Evolutionary conservation across 2,888 invertebrate genomes (phyloP).

Genomic region (Hipparchia sbordonii): DNA sequence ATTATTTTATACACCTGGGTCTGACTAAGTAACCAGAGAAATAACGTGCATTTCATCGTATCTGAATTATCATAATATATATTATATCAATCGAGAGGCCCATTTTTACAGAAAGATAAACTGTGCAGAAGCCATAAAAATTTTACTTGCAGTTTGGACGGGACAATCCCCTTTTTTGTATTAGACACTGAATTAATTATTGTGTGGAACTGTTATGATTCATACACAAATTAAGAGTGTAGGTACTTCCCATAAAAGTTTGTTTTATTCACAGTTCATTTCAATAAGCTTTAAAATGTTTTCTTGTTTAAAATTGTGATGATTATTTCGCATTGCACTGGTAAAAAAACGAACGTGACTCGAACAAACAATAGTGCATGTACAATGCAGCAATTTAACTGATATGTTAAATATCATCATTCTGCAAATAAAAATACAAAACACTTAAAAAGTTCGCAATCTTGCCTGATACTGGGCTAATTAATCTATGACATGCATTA

Average conservation of each 20-base stretch:
- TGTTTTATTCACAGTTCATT: conserved; percentile 53
- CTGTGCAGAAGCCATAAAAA: conserved; percentile 51
- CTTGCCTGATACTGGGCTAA: conserved; percentile 58
- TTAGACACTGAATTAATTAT: background rate
- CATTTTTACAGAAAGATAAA: conserved; percentile 25
- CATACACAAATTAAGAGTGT: background rate
- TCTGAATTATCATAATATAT: conserved; percentile 31
- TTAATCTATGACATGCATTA: conserved; percentile 79
- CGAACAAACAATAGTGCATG: conserved; percentile 34
- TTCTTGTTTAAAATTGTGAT: conserved; percentile 32
- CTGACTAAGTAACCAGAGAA: conserved; percentile 39
- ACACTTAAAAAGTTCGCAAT: conserved; percentile 50
- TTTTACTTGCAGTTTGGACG: background rate
- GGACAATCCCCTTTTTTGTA: background rate
- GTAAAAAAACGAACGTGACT: conserved; percentile 30
- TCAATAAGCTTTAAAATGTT: conserved; percentile 17
- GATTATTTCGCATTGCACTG: conserved; percentile 15
- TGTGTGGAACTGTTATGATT: background rate
- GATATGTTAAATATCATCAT: conserved; percentile 61
- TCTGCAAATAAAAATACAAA: conserved; percentile 61
- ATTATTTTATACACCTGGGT: conserved; percentile 38
- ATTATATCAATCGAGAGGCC: conserved; percentile 35
- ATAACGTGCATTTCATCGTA: conserved; percentile 28
- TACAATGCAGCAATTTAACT: conserved; percentile 46
- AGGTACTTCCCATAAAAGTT: conserved; percentile 33